Base-by-base conservation (phyloP, 1,140 invertebrate species). In the Drosophila littoralis region DNA sequence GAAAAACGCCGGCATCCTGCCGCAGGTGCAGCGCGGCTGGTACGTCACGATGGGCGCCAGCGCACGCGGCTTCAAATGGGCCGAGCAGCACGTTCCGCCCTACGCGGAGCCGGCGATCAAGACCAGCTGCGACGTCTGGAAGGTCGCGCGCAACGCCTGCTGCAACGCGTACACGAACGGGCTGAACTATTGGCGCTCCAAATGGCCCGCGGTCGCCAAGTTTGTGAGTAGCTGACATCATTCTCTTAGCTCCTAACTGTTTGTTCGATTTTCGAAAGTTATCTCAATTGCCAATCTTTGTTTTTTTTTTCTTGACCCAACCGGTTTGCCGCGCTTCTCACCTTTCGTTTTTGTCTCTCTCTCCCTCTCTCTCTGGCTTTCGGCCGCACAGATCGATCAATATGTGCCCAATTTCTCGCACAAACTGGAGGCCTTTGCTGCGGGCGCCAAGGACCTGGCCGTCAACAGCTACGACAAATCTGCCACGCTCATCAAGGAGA, bases 361-460 rank as follows among this genome's bases (percentile, higher is more conserved):
- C 42, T 69, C 9, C 13, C n/a, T 66, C 48, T 63, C 9, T 5
- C 92, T 0, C 93, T 9, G 7, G 5, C 12, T 1, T 15, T 28
- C 45, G 45, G 8, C n/a, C 12, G 2, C 28, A 7, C 33, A 96
- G 92, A 94, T 96, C 76, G 95, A 97, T 60, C 90, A 94, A 65
- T 96, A 96, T 91, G 94, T 94, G 43, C 96, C 96, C 13, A 95
- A 95, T 54, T 91, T 95, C 28, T 88, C 96, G 36, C 93, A 94
- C 7, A 94, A 94, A 75, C 92, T 95, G 17, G 92, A 93, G 61
- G 91, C 92, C n/a, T 93, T 93, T 58, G 78, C 92, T 1, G 75
- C 80, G 32, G 90, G 90, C 45, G 93, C 92, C 0, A 93, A 92
- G 80, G 79, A 92, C 91, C 92, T 93, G 65, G 90, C 93, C 0